Evolutionary conservation across 2,113 vertebrate genomes (phyloP).

Genomic region (Candoia aspera): DNA sequence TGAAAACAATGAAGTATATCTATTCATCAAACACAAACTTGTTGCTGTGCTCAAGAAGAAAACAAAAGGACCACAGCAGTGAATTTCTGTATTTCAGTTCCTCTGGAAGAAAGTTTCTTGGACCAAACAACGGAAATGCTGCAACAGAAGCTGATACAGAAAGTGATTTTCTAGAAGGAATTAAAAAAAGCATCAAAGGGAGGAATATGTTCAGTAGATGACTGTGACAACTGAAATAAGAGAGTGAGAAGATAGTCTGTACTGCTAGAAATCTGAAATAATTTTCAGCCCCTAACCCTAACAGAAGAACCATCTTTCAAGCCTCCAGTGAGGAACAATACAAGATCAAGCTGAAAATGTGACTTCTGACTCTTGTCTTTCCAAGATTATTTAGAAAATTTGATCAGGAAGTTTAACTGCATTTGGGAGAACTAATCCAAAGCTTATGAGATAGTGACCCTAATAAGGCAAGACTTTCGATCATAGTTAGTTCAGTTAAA

Average conservation of each 20-base stretch:
- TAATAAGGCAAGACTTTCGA: neutral
- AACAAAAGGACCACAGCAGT: neutral
- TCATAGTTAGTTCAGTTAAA: neutral
- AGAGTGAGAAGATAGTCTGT: neutral
- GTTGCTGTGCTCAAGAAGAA: neutral
- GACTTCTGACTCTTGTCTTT: neutral
- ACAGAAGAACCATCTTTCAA: neutral
- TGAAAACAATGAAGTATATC: neutral
- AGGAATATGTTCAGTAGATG: neutral
- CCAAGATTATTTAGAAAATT: neutral
- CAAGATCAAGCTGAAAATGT: neutral
- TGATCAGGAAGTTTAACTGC: neutral
- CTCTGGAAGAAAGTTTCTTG: neutral
- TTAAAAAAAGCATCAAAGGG: neutral
- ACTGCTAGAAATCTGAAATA: neutral
- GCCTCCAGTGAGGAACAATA: neutral
- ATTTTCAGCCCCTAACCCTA: neutral
- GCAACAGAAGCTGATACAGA: neutral
- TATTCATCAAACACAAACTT: neutral
- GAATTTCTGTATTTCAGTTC: neutral
- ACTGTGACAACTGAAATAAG: neutral
- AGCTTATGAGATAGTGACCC: neutral
- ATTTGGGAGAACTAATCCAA: neutral
- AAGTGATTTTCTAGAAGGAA: neutral
- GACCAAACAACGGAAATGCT: neutral